phyloP scores from a whole-genome alignment of 2,888 invertebrate genomes.

The Philhelius pedissequus region DNA sequence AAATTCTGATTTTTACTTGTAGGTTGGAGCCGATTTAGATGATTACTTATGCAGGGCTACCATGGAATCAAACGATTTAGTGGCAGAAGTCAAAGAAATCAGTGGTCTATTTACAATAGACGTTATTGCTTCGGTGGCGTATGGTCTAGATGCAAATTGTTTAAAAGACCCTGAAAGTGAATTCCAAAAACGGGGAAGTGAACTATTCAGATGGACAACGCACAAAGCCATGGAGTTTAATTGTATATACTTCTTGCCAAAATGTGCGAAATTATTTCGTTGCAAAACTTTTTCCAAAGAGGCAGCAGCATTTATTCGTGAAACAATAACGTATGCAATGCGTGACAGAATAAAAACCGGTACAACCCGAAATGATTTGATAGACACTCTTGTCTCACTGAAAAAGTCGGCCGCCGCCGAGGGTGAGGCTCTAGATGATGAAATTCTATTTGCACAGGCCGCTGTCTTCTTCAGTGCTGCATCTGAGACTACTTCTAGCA shows the following conservation, averaged over 20 bases:
- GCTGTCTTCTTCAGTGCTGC: constrained; percentile 76
- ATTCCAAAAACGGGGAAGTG: constrained; percentile 73
- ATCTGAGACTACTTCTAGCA: constrained; percentile 76
- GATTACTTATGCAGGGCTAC: constrained; percentile 46
- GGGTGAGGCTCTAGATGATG: constrained; percentile 25
- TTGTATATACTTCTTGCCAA: constrained; percentile 74
- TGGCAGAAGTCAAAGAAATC: constrained; percentile 74
- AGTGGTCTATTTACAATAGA: constrained; percentile 75
- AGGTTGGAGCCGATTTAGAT: constrained; percentile 73
- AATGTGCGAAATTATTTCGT: constrained; percentile 71
- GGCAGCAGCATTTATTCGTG: constrained; percentile 75
- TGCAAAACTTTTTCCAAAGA: constrained; percentile 73
- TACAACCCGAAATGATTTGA: constrained; percentile 78
- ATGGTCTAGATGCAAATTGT: constrained; percentile 74
- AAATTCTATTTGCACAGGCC: constrained; percentile 75
- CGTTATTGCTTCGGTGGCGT: constrained; percentile 75
- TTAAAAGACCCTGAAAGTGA: constrained; percentile 74
- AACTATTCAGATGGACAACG: constrained; percentile 70
- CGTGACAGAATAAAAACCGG: constrained; percentile 76
- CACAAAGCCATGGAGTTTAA: constrained; percentile 72
- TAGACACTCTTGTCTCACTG: constrained; percentile 75
- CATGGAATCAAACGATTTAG: constrained; percentile 68
- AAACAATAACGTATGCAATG: constrained; percentile 77
- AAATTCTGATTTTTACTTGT: no score
- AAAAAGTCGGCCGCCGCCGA: not conserved